phyloP scores from a whole-genome alignment of 2,113 vertebrate species.

The Scopus umbretta region DNA sequence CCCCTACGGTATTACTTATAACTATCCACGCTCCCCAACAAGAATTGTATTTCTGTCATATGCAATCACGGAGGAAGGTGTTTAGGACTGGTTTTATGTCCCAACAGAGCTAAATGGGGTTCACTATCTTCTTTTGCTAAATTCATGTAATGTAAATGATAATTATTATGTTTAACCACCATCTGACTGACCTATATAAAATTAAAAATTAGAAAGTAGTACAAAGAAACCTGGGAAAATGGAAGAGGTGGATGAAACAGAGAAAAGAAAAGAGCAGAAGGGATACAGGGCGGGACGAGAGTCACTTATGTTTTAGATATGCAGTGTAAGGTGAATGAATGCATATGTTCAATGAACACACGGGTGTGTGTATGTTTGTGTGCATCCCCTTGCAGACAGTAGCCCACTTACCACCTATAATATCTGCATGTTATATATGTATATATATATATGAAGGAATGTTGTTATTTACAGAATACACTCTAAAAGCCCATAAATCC shows the following conservation, averaged over 20 bases:
- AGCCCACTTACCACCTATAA: neutral
- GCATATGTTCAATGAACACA: neutral
- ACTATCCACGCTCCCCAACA: neutral
- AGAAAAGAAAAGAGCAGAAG: neutral
- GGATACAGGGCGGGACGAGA: neutral
- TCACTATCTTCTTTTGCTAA: neutral
- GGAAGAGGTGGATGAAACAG: neutral
- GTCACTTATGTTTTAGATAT: neutral
- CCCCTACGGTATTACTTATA: neutral
- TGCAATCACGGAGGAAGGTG: neutral
- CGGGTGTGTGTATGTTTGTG: neutral
- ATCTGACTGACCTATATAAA: neutral
- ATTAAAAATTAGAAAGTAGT: neutral
- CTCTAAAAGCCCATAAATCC: neutral
- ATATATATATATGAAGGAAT: neutral
- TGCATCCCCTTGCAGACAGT: neutral
- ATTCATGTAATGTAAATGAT: neutral
- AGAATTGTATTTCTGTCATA: conserved; percentile 10
- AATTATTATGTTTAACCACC: neutral
- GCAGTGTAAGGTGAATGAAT: neutral
- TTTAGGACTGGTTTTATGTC: neutral
- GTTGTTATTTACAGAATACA: neutral
- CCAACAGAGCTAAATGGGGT: neutral
- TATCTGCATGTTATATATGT: neutral
- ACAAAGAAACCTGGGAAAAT: neutral